Percentiles rank a stretch among this genome's conserved stretches.
Evolutionary conservation across 2,797 vertebrate genomes (phyloP).

Genomic region (Rhinichthys osculus): DNA sequence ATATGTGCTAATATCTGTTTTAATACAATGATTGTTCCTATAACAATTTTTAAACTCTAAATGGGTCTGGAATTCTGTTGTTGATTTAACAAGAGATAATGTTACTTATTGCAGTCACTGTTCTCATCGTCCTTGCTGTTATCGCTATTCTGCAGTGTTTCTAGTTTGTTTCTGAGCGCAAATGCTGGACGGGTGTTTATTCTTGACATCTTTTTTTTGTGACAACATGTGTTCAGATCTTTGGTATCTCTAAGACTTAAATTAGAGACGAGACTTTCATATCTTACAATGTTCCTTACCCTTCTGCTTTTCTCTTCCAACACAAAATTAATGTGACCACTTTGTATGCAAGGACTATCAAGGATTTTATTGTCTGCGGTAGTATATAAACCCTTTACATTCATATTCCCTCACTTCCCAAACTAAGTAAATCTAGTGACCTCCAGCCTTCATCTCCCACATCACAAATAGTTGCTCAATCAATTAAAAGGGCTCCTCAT

Average conservation of each 20-base stretch:
- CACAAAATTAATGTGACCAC: background rate
- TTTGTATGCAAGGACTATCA: slow-evolving; percentile 55
- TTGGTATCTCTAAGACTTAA: slow-evolving; percentile 31
- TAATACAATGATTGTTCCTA: slow-evolving; percentile 84
- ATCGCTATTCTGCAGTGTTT: slow-evolving; percentile 59
- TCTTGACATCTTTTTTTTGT: slow-evolving; percentile 13
- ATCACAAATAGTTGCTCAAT: slow-evolving; percentile 70
- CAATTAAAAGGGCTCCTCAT: slow-evolving; percentile 80
- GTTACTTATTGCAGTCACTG: slow-evolving; percentile 73
- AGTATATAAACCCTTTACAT: slow-evolving; percentile 15
- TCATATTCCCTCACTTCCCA: background rate
- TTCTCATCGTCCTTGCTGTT: slow-evolving; percentile 82
- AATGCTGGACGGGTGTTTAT: slow-evolving; percentile 29
- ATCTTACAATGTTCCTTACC: slow-evolving; percentile 11
- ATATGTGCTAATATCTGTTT: slow-evolving; percentile 77
- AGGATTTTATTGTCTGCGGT: background rate
- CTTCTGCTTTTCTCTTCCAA: slow-evolving; percentile 17
- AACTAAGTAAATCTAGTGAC: slow-evolving; percentile 14
- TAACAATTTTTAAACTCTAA: slow-evolving; percentile 82
- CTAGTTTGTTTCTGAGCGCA: slow-evolving; percentile 28
- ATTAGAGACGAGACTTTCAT: background rate
- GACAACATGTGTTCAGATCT: slow-evolving; percentile 19
- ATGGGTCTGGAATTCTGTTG: slow-evolving; percentile 73
- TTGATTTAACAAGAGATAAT: slow-evolving; percentile 79
- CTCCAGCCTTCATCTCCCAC: slow-evolving; percentile 18